phyloP scores from a whole-genome alignment of 2,888 invertebrate species.

The Xylocampa areola region DNA sequence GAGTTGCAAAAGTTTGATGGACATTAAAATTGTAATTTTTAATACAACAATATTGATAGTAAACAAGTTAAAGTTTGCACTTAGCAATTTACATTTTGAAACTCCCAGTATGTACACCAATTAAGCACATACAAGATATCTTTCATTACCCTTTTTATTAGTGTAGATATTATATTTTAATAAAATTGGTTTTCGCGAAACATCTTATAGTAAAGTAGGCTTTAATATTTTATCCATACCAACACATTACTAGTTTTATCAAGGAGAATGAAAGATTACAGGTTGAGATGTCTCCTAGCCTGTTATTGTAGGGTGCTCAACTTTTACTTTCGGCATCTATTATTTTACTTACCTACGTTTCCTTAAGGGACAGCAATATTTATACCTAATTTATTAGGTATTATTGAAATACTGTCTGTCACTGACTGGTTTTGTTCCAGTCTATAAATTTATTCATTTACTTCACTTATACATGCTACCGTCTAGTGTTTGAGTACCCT shows the following conservation, averaged over 20 bases:
- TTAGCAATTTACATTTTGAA: constrained; percentile 58
- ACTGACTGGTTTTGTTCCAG: constrained; percentile 23
- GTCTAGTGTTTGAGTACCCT: constrained; percentile 56
- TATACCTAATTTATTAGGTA: constrained; percentile 37
- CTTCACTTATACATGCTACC: constrained; percentile 68
- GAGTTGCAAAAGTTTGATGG: constrained; percentile 60
- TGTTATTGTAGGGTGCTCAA: constrained; percentile 61
- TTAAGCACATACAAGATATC: constrained; percentile 65
- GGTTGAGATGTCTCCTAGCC: constrained; percentile 56
- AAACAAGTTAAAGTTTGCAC: constrained; percentile 10
- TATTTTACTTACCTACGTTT: constrained; percentile 57
- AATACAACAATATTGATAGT: neutral
- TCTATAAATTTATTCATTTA: constrained; percentile 21
- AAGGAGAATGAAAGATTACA: constrained; percentile 56
- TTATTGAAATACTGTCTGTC: constrained; percentile 7
- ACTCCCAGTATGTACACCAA: constrained; percentile 62
- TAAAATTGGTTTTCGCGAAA: neutral
- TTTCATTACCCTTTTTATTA: constrained; percentile 49
- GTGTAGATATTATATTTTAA: neutral
- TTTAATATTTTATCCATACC: neutral
- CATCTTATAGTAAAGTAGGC: neutral
- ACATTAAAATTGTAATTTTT: too few species aligned
- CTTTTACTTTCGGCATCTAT: constrained; percentile 40
- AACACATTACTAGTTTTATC: constrained; percentile 8
- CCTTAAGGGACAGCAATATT: constrained; percentile 49